Percentiles rank a stretch among this genome's conserved stretches.
These are phyloP conservation scores for Agonopterix arenella DNA, from an alignment of 2,888 invertebrate species.

Conservation along the genomic window DNA sequence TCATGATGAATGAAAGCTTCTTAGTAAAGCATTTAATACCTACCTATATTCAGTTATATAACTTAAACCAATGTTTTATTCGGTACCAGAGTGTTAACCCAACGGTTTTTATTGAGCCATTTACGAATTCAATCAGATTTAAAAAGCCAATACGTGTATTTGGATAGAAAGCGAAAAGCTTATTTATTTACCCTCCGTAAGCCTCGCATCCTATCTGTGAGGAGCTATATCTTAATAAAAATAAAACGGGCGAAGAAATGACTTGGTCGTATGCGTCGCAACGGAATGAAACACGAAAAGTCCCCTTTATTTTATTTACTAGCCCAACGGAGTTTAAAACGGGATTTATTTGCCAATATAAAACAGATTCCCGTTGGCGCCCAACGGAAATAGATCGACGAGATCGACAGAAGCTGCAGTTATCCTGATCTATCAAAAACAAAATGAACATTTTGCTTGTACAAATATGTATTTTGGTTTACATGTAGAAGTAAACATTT, in stretches of 20 bases:
- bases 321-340: conserved; percentile 55
- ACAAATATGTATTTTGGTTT: too few species aligned
- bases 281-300: conserved; percentile 49
- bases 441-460: too few species aligned
- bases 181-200: conserved; percentile 39
- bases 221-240: conserved; percentile 62
- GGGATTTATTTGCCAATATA: conserved; percentile 62
- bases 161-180: conserved; percentile 18
- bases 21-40: too few species aligned
- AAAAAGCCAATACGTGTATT: conserved; percentile 15
- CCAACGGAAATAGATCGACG: conserved; percentile 27
- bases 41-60: too few species aligned
- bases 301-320: conserved; percentile 64
- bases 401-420: conserved; percentile 15
- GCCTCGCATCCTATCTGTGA: conserved; percentile 33
- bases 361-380: conserved; percentile 32
- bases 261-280: conserved; percentile 39
- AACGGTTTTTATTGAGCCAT: conserved; percentile 11
- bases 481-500: too few species aligned
- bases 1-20: too few species aligned
- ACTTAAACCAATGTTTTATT: too few species aligned
- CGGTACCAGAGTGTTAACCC: too few species aligned
- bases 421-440: not conserved
- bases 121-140: conserved; percentile 20
- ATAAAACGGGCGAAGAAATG: conserved; percentile 48